Percentiles rank a stretch among this genome's conserved stretches.
Evolutionary conservation across 2,113 vertebrate species (phyloP).

Genomic region (Gobius niger): DNA sequence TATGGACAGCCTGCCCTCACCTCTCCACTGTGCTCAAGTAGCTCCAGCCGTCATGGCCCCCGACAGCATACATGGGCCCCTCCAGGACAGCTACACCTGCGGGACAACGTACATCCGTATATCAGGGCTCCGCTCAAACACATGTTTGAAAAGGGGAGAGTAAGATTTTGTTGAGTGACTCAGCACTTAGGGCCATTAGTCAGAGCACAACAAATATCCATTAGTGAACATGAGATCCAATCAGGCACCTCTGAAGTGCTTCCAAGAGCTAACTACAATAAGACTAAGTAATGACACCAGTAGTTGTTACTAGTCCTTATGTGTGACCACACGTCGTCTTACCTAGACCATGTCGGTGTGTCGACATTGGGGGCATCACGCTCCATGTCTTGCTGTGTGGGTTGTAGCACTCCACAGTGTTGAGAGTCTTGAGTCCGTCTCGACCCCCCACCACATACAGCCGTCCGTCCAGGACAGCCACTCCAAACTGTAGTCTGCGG

Average conservation of each 20-base stretch:
- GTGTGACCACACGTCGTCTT: neutral
- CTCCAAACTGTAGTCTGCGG: slow-evolving; percentile 93
- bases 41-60: slow-evolving; percentile 98
- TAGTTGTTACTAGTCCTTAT: neutral
- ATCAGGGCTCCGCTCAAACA: slow-evolving; percentile 5
- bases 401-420: slow-evolving; percentile 97
- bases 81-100: slow-evolving; percentile 93
- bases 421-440: slow-evolving; percentile 95
- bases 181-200: slow-evolving; percentile 19
- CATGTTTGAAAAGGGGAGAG: slow-evolving; percentile 1
- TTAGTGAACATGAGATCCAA: slow-evolving; percentile 6
- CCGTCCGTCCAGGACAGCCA: slow-evolving; percentile 90
- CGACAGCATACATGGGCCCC: slow-evolving; percentile 97
- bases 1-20: slow-evolving; percentile 33
- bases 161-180: slow-evolving; percentile 14
- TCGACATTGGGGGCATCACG: slow-evolving; percentile 98
- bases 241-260: neutral
- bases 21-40: slow-evolving; percentile 98
- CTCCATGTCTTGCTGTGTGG: slow-evolving; percentile 95
- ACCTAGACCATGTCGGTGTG: slow-evolving; percentile 96
- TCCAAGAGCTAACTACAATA: neutral
- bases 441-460: slow-evolving; percentile 95
- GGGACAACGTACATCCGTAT: slow-evolving; percentile 25
- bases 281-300: neutral
- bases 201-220: slow-evolving; percentile 30